phyloP scores from a whole-genome alignment of 1,140 invertebrate genomes.

The Diachasmimorpha longicaudata region DNA sequence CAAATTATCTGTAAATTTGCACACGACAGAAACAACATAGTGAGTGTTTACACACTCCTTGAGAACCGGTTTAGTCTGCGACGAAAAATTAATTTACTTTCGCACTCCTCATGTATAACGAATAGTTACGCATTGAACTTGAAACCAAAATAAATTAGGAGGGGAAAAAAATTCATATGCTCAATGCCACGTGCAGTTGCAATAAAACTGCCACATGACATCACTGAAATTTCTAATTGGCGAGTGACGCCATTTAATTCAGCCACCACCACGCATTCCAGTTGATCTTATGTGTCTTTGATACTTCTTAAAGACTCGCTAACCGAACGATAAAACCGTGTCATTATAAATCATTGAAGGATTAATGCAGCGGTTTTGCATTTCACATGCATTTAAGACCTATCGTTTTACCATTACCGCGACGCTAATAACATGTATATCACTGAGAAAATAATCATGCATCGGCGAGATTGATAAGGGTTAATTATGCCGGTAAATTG shows the following conservation, averaged over 20 bases:
- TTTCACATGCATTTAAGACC: not conserved
- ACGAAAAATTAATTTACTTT: not conserved
- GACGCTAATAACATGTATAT: not conserved
- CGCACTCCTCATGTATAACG: no score
- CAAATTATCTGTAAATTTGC: not conserved
- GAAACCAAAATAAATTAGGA: not conserved
- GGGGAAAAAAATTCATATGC: not conserved
- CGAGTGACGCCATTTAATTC: not conserved
- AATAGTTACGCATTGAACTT: not conserved
- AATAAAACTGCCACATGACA: constrained; percentile 18
- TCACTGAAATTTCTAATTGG: constrained; percentile 14
- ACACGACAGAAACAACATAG: not conserved
- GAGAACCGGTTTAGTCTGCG: not conserved
- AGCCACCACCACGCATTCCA: not conserved
- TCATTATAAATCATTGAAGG: not conserved
- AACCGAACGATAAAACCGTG: not conserved
- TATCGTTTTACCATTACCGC: not conserved
- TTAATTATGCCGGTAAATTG: not conserved
- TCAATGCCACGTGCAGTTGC: not conserved
- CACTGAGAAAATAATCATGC: not conserved
- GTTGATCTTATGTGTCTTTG: not conserved
- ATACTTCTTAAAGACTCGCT: not conserved
- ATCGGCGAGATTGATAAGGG: not conserved
- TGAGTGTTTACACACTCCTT: not conserved
- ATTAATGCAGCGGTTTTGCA: not conserved